Evolutionary conservation across 1,140 invertebrate species (phyloP).

Genomic region (Belonocnema kinseyi): DNA sequence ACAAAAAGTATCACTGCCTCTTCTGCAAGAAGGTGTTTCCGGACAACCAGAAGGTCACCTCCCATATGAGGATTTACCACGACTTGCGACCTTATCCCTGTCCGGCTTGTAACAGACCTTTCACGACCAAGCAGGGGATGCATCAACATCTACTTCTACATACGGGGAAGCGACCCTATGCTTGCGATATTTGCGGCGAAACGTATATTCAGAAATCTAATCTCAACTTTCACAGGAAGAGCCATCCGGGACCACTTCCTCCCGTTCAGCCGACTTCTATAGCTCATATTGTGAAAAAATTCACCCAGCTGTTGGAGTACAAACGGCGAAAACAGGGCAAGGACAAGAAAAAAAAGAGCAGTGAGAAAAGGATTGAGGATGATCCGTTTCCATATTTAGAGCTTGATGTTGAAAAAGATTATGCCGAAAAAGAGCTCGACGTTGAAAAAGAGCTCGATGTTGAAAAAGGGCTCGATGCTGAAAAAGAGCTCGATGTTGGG

Average conservation of each 20-base stretch:
- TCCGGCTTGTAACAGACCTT: slow-evolving; percentile 73
- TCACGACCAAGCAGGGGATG: slow-evolving; percentile 58
- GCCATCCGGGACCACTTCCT: slow-evolving; percentile 53
- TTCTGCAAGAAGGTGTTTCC: slow-evolving; percentile 67
- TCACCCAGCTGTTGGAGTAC: neutral
- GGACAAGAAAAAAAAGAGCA: neutral
- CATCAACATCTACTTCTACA: slow-evolving; percentile 78
- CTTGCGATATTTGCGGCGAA: slow-evolving; percentile 70
- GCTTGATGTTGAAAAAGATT: neutral
- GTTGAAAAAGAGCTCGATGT: neutral
- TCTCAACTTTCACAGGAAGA: slow-evolving; percentile 57
- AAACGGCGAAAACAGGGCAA: neutral
- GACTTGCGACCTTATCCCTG: slow-evolving; percentile 73
- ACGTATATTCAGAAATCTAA: slow-evolving; percentile 64
- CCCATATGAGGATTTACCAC: slow-evolving; percentile 76
- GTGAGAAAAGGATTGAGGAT: neutral
- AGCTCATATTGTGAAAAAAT: neutral
- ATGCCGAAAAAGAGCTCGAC: neutral
- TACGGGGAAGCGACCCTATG: slow-evolving; percentile 80
- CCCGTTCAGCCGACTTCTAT: neutral
- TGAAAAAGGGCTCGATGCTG: neutral
- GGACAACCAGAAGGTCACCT: slow-evolving; percentile 70
- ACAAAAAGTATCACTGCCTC: slow-evolving; percentile 35
- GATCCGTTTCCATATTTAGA: neutral
- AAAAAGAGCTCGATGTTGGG: neutral